These are phyloP conservation scores for Eurystomus gularis DNA, from an alignment of 2,113 vertebrate genomes.

Conservation along the genomic window DNA sequence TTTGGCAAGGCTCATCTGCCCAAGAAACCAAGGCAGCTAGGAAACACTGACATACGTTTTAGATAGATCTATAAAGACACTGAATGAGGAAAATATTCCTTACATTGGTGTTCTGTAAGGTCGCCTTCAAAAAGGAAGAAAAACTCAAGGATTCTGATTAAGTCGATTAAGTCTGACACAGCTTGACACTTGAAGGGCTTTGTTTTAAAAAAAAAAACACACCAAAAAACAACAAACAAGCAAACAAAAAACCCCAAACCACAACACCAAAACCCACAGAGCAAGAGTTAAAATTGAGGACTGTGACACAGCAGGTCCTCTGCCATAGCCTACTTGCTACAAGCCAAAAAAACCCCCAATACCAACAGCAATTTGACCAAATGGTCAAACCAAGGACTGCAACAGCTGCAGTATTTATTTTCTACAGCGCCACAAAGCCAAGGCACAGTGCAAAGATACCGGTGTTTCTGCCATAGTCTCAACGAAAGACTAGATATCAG, in stretches of 20 bases:
- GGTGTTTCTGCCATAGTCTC: not conserved
- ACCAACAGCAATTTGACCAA: not conserved
- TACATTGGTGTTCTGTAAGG: not conserved
- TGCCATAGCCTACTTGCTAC: not conserved
- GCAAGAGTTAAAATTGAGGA: not conserved
- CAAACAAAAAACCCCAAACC: not conserved
- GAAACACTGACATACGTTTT: not conserved
- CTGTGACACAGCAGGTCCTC: not conserved
- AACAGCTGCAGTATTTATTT: not conserved
- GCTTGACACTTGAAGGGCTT: not conserved
- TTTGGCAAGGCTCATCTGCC: conserved; percentile 4
- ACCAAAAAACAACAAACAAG: no score
- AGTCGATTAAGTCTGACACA: not conserved
- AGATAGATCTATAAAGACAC: not conserved
- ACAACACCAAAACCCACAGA: not conserved
- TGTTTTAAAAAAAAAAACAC: not conserved
- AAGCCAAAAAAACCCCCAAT: not conserved
- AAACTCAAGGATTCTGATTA: not conserved
- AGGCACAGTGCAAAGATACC: not conserved
- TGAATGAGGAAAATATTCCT: not conserved
- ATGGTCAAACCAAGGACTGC: not conserved
- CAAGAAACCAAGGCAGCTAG: conserved; percentile 34
- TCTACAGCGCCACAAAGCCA: not conserved
- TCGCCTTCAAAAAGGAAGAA: not conserved
- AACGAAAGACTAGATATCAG: not conserved